A percentile compares a stretch with the other conserved stretches of the same genome.
phyloP scores from a whole-genome alignment of 2,888 invertebrate genomes.

The Uropetala carovei region DNA sequence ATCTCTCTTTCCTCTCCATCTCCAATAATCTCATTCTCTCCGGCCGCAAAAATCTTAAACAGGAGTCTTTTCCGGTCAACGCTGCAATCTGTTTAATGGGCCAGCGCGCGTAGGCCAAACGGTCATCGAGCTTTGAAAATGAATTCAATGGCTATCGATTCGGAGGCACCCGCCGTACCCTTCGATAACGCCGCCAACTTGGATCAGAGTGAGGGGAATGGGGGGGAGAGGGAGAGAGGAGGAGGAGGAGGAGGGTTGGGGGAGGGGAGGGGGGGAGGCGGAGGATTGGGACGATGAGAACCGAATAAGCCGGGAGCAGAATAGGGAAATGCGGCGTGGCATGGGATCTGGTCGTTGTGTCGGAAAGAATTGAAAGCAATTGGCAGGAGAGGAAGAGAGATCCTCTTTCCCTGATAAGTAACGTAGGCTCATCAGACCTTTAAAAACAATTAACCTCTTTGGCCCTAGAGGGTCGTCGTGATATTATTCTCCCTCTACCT shows the following conservation, averaged over 20 bases:
- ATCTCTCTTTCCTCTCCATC: neutral
- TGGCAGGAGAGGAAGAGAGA: neutral
- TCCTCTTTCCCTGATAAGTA: neutral
- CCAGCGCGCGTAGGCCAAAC: neutral
- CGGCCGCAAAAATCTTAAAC: constrained; percentile 46
- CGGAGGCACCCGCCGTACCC: neutral
- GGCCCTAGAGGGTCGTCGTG: neutral
- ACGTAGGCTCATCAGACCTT: neutral
- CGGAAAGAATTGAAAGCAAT: constrained; percentile 3
- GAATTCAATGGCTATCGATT: constrained; percentile 56
- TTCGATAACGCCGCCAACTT: neutral
- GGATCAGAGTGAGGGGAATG: neutral
- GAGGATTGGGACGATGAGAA: too few relatives aligned
- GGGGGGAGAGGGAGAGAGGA: neutral
- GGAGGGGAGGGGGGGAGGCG: neutral
- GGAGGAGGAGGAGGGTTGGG: neutral
- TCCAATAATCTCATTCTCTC: constrained; percentile 21
- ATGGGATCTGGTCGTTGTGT: neutral
- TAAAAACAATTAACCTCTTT: neutral
- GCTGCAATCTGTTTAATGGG: constrained; percentile 59
- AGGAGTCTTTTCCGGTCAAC: constrained; percentile 45
- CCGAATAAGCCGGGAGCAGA: too few relatives aligned
- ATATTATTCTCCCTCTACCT: neutral
- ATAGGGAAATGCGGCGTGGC: neutral
- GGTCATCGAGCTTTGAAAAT: neutral